Evolutionary conservation across 2,113 vertebrate genomes (phyloP).

Genomic region (Sylvilagus bachmani): DNA sequence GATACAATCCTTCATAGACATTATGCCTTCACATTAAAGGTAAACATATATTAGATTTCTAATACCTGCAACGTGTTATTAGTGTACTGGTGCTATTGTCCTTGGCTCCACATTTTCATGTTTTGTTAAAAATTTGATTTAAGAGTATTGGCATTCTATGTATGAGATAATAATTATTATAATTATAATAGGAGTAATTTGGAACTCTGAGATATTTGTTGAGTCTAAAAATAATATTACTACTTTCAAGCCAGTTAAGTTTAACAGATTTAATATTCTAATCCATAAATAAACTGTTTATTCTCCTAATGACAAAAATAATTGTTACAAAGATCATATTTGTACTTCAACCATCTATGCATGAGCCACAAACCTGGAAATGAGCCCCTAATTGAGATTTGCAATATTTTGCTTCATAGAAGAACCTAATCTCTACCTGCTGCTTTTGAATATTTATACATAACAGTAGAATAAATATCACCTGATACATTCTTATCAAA

Average conservation of each 20-base stretch:
- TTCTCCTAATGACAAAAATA: constrained; percentile 33
- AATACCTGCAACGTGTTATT: background rate
- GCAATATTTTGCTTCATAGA: background rate
- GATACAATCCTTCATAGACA: background rate
- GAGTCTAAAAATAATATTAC: constrained; percentile 11
- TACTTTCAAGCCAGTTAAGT: constrained; percentile 17
- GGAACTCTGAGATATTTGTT: background rate
- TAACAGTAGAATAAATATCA: background rate
- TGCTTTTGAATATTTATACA: background rate
- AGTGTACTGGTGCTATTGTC: background rate
- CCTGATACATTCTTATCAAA: background rate
- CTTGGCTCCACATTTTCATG: background rate
- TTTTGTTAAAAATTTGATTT: constrained; percentile 29
- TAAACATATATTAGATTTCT: constrained; percentile 20
- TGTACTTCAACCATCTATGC: constrained; percentile 35
- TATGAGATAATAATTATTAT: background rate
- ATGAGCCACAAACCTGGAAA: constrained; percentile 19
- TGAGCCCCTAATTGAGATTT: background rate
- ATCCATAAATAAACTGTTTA: background rate
- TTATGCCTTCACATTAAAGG: background rate
- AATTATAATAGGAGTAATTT: background rate
- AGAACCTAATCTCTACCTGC: background rate
- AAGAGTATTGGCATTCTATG: background rate
- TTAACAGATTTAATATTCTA: constrained; percentile 42
- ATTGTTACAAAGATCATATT: constrained; percentile 46